Base-by-base conservation (phyloP, 2,113 vertebrate species). In the Tragulus kanchil region DNA sequence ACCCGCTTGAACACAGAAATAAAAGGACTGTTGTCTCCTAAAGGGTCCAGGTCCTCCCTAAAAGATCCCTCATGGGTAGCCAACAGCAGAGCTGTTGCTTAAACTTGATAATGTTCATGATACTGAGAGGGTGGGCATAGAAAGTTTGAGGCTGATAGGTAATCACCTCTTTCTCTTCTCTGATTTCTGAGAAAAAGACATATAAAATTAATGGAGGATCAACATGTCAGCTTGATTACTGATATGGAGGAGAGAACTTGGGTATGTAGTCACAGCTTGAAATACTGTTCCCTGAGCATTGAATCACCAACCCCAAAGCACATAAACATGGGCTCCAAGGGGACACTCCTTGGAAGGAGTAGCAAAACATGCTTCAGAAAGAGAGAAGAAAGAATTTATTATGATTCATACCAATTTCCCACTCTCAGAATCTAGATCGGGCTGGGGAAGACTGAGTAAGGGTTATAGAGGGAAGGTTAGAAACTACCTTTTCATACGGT, bases 141-240 rank as follows among this genome's bases (percentile, higher is more conserved):
- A 78, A 94, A 94, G 59, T 84, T 52, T n/a, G 50, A 91, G 11
- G 15, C 67, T 88, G 45, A n/a, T 87, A 45, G 64, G 48, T 71
- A 62, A 64, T 59, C 31, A 69, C 19, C 26, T 16, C 3, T 56
- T 65, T 89, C 64, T 82, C 77, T 73, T 58, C 83, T 69, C 95
- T 94, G 88, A 83, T 9, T 87, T 87, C 77, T 75, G 48, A 92
- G 52, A 79, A 31, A 28, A 85, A 93, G 25, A 92, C 85, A 71
- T 64, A 64, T 45, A 91, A 92, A 56, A 78, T 62, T 84, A 5
- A 56, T 13, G 28, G 36, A 85, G 2, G 16, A 71, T 73, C 62
- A 93, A 23, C 17, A 26, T 31, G 16, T 36, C 82, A 67, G 15
- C 42, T 50, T 77, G 56, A 77, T 61, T 12, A n/a, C 71, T 45